Evolutionary conservation across 2,113 vertebrate species (phyloP), one percentile per base, ranked within the genome.

Genomic region (Cochlearius cochlearius): DNA sequence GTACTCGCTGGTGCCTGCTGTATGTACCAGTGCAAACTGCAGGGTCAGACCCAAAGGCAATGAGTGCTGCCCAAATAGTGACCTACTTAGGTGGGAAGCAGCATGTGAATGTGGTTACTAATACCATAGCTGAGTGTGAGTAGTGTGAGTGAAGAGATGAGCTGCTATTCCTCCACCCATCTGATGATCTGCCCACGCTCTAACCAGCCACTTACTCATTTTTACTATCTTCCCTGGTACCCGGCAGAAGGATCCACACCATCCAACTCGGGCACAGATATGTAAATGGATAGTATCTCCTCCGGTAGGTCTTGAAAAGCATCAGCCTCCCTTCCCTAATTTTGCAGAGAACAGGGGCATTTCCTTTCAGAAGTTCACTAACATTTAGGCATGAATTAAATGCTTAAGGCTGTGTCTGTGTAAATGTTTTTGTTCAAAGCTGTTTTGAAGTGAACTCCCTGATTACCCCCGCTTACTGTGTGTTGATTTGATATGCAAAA

Each of bases 391-490:
- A 62, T 88, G 53, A 81, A 85, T 67, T 68, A 95, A 68, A n/a
- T 68, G 85, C 71, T 69, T 89, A 43, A 73, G 69, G 92, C 75
- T 85, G 26, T 77, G 69, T 77, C 85, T 92, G 49, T 16, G 2
- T 38, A 56, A 88, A 68, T 38, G 49, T 62, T 76, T 72, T 58
- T 7, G 53, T 95, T 95, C 74, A 94, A 94, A 95, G 92, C 75
- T 53, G 36, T 85, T 95, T 88, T 88, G 94, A 93, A 84, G 73
- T 91, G 56, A 93, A 60, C 62, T 80, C 47, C 29, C 52, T 93
- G 83, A 79, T 75, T 93, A 62, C 39, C 68, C 62, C 18, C 21
- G 13, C 63, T 76, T 72, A 75, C 41, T 2, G 0, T 72, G 83
- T 50, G 59, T 52, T 82, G 64, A 82, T 73, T 92, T 94, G 53